Evolutionary conservation across 2,113 vertebrate genomes (phyloP).

Genomic region (Sula dactylatra): DNA sequence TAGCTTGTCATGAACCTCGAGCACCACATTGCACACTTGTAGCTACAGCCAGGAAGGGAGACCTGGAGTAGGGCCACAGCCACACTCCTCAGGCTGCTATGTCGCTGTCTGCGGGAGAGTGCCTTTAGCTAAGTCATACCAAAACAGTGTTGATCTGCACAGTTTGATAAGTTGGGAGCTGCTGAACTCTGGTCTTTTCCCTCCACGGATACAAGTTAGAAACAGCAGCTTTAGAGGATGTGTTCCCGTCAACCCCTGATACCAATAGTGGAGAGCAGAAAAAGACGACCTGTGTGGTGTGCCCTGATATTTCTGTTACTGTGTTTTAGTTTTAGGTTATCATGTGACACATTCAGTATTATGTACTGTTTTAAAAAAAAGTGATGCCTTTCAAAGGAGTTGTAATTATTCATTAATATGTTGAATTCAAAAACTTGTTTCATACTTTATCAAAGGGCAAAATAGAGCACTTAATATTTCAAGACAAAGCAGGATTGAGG

Average conservation of each 20-base stretch:
- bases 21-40: neutral
- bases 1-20: neutral
- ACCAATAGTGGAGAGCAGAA: neutral
- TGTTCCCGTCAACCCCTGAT: neutral
- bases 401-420: neutral
- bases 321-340: neutral
- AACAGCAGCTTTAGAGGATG: no score
- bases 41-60: neutral
- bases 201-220: neutral
- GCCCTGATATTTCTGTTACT: neutral
- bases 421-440: neutral
- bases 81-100: accelerated
- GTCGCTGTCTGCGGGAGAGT: neutral
- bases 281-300: neutral
- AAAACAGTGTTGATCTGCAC: neutral
- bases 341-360: neutral
- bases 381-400: neutral
- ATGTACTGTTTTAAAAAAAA: neutral
- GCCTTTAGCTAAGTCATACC: neutral
- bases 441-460: neutral
- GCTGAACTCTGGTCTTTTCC: neutral
- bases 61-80: neutral
- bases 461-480: neutral
- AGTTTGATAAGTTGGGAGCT: neutral
- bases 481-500: neutral